phyloP scores from a whole-genome alignment of 2,888 invertebrate genomes.

The Mythimna vitellina region DNA sequence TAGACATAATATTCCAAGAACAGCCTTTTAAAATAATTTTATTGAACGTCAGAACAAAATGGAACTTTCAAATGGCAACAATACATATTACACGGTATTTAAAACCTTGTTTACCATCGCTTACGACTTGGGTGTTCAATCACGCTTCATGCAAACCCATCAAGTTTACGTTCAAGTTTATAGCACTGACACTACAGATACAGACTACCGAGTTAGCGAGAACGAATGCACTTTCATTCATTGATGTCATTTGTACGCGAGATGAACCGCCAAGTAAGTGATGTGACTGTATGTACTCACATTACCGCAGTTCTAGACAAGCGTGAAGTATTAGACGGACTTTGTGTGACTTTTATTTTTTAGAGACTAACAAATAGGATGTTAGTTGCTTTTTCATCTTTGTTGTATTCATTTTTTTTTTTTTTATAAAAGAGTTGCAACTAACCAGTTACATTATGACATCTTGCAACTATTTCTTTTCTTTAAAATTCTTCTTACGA shows the following conservation, averaged over 20 bases:
- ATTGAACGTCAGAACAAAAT: neutral
- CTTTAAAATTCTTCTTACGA: neutral
- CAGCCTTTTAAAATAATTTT: neutral
- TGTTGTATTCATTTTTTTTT: neutral
- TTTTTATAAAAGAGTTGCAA: too few species aligned
- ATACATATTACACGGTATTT: neutral
- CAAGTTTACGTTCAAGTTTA: constrained; percentile 48
- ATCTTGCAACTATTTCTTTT: too few species aligned
- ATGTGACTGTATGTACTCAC: constrained; percentile 41
- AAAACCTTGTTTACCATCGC: constrained; percentile 19
- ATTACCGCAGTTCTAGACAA: constrained; percentile 25
- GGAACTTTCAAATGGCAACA: neutral
- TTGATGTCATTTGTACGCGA: constrained; percentile 65
- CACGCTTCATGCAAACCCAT: constrained; percentile 31
- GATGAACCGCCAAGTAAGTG: constrained; percentile 27
- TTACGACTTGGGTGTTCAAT: constrained; percentile 23
- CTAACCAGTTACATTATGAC: too few species aligned
- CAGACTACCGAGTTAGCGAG: constrained; percentile 41
- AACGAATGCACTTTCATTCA: constrained; percentile 66
- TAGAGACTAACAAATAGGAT: neutral
- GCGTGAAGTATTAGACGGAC: neutral
- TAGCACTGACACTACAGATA: constrained; percentile 29
- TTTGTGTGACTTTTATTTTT: constrained; percentile 13
- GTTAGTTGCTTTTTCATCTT: neutral
- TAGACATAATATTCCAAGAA: neutral